Evolutionary conservation across 2,797 vertebrate genomes (phyloP).

Genomic region (Sus cebifrons): DNA sequence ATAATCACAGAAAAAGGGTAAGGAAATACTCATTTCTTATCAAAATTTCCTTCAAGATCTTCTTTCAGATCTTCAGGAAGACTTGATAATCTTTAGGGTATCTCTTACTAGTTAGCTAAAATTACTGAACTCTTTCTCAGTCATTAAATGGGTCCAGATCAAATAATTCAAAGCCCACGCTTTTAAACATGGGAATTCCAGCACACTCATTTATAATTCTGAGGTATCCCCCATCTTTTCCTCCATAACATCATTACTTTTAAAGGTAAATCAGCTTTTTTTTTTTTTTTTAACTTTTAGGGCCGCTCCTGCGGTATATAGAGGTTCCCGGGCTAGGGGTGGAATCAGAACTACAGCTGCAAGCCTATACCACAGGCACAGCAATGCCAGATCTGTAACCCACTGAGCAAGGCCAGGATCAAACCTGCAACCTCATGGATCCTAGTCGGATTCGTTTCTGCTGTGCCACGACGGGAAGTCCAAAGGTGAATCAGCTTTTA

Average conservation of each 20-base stretch:
- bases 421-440: too few species aligned
- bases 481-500: not conserved
- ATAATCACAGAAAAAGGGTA: not conserved
- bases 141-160: not conserved
- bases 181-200: not conserved
- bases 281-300: not conserved
- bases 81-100: not conserved
- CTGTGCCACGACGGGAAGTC: too few species aligned
- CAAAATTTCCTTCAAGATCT: not conserved
- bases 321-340: too few species aligned
- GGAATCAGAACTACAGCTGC: too few species aligned
- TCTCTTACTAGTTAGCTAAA: not conserved
- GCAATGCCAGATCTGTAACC: too few species aligned
- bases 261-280: slow-evolving; percentile 33
- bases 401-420: too few species aligned
- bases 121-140: not conserved
- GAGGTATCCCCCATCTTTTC: not conserved
- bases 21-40: not conserved
- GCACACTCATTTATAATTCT: not conserved
- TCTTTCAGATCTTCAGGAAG: not conserved
- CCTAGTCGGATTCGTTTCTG: too few species aligned
- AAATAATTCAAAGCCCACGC: not conserved
- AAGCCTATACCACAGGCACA: too few species aligned
- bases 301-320: too few species aligned
- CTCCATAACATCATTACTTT: not conserved